These are phyloP conservation scores for Pachycephala philippinensis DNA, from an alignment of 2,113 vertebrate species.

Conservation along the genomic window DNA sequence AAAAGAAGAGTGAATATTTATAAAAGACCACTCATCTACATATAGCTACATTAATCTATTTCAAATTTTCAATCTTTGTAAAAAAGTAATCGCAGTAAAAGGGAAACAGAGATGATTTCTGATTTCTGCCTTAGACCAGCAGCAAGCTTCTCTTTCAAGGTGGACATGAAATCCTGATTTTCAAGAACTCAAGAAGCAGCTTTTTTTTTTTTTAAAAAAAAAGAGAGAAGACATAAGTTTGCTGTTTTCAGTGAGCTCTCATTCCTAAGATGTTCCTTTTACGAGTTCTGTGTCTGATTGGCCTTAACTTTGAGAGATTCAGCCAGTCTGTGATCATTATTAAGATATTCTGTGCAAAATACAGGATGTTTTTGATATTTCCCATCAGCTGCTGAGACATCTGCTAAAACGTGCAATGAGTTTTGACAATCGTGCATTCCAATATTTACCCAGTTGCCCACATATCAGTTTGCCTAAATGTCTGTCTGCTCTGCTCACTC, in stretches of 20 bases:
- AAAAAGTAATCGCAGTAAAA: neutral
- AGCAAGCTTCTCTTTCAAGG: neutral
- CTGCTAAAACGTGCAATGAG: neutral
- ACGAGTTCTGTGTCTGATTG: accelerated
- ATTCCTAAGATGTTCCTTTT: neutral
- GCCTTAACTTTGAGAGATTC: neutral
- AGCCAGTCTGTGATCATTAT: neutral
- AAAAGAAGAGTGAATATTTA: neutral
- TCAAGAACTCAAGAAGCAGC: neutral
- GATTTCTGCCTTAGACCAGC: neutral
- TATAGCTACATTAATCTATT: neutral
- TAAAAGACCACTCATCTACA: neutral
- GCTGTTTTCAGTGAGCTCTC: neutral
- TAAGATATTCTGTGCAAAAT: neutral
- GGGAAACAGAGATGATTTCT: neutral
- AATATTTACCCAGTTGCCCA: slow-evolving; percentile 8
- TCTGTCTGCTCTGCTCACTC: neutral
- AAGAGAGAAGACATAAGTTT: neutral
- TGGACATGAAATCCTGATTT: neutral
- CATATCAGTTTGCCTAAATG: neutral
- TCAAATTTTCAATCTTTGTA: neutral
- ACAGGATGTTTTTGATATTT: neutral
- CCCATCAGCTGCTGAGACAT: neutral
- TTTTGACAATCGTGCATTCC: neutral
- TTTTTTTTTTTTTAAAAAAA: neutral